These are phyloP conservation scores for Poeciliopsis turneri DNA, from an alignment of 2,797 vertebrate genomes.

Conservation along the genomic window DNA sequence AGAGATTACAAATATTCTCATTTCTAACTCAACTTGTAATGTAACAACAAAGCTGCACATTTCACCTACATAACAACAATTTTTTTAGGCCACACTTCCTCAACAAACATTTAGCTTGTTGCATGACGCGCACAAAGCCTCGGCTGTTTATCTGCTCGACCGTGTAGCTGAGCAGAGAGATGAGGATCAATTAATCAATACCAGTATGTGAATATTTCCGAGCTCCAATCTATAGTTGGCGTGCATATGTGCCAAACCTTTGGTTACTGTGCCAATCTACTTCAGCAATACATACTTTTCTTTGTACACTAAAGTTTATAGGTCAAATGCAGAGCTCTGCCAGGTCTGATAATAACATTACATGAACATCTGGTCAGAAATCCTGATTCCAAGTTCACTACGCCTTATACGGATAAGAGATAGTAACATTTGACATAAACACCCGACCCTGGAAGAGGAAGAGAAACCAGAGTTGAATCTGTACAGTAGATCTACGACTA, in stretches of 20 bases:
- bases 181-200: constrained; percentile 41
- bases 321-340: constrained; percentile 1
- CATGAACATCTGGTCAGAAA: constrained; percentile 24
- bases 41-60: neutral
- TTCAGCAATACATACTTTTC: neutral
- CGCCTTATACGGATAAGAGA: constrained; percentile 16
- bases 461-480: constrained; percentile 40
- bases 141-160: constrained; percentile 18
- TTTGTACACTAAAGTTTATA: constrained; percentile 4
- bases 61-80: neutral
- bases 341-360: constrained; percentile 16
- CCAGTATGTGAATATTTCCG: constrained; percentile 23
- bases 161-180: constrained; percentile 16
- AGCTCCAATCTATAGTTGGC: constrained; percentile 12
- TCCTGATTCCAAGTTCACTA: constrained; percentile 22
- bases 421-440: constrained; percentile 37
- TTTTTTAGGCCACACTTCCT: constrained; percentile 4
- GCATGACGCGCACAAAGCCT: constrained; percentile 1
- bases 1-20: neutral
- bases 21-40: neutral
- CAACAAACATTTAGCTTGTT: constrained; percentile 7
- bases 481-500: constrained; percentile 38
- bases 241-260: neutral
- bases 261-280: neutral
- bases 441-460: constrained; percentile 25